phyloP scores from a whole-genome alignment of 2,113 vertebrate species.

The Aplodontia rufa region DNA sequence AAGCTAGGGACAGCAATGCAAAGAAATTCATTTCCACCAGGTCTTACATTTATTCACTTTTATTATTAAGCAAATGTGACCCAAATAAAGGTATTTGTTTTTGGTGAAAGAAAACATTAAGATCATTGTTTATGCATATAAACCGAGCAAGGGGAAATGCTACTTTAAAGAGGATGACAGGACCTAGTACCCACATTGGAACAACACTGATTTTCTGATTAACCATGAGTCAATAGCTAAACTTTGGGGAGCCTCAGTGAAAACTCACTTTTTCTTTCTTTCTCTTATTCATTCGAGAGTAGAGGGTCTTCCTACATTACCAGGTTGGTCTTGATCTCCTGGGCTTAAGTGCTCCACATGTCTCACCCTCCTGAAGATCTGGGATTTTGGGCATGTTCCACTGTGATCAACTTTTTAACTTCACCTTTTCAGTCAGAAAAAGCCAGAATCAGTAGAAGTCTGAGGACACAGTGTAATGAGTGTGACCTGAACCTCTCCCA shows the following conservation, averaged over 20 bases:
- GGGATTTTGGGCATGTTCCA: not conserved
- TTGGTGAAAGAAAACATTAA: not conserved
- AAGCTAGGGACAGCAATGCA: rapidly evolving
- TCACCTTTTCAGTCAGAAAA: not conserved
- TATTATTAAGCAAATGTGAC: not conserved
- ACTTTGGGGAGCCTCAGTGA: not conserved
- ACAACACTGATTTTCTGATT: not conserved
- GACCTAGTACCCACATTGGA: not conserved
- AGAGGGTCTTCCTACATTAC: not conserved
- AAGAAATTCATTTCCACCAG: not conserved
- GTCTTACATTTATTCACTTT: not conserved
- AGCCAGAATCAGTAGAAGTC: not conserved
- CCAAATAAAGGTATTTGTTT: not conserved
- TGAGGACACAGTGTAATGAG: not conserved
- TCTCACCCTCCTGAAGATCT: not conserved
- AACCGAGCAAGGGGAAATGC: not conserved
- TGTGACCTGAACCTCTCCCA: rapidly evolving
- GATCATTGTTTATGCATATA: not conserved
- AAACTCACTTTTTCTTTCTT: not conserved
- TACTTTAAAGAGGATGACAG: not conserved
- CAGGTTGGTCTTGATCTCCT: not conserved
- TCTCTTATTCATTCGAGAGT: not conserved
- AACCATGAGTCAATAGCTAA: not conserved
- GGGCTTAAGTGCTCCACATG: not conserved
- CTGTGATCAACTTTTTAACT: not conserved